Base-by-base conservation (phyloP, 2,888 invertebrate genomes). In the Archips crataeganus region DNA sequence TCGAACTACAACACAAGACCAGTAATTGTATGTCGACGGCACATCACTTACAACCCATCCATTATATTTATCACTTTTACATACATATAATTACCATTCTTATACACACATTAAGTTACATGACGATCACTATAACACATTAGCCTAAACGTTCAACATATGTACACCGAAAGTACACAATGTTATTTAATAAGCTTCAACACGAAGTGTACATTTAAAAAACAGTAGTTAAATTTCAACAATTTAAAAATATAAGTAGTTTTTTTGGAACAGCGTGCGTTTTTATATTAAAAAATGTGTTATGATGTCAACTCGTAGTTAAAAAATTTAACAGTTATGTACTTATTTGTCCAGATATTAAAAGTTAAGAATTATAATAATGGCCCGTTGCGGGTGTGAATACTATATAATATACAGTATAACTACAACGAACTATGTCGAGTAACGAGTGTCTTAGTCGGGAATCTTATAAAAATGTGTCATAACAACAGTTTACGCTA, bases 61-160 rank as follows among this genome's bases (percentile, higher is more conserved):
- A 54, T 65, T 73, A 67, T 45, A 57, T 57, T 70, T 45, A 64
- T 75, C 59, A 70, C 66, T 70, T 62, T 45, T 73, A 62, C 54
- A 74, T 80, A 82, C 85, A 85, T 81, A 77, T 86, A 86, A 87
- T 85, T 86, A 85, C 86, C 84, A 59, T 39, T 34, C 68, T 68
- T 68, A 63, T 9, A 65, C 62, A 66, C 63, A 71, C 59, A 60
- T 63, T 64, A 60, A 34, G 47, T 42, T 70, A 70, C 57, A 57
- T 64, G 60, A 74, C 76, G 39, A 42, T 64, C 75, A 75, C 67
- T 80, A 85, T 87, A 87, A 88, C 85, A 84, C 83, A 77, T 79
- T 85, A 85, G 84, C 83, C 83, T 80, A 87, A 85, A 84, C 84
- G 86, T 83, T 85, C 85, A 90, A 91, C 90, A 90, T 90, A 90